A percentile compares a stretch with the other conserved stretches of the same genome.
phyloP scores from a whole-genome alignment of 2,113 vertebrate genomes.

The Zootoca vivipara region DNA sequence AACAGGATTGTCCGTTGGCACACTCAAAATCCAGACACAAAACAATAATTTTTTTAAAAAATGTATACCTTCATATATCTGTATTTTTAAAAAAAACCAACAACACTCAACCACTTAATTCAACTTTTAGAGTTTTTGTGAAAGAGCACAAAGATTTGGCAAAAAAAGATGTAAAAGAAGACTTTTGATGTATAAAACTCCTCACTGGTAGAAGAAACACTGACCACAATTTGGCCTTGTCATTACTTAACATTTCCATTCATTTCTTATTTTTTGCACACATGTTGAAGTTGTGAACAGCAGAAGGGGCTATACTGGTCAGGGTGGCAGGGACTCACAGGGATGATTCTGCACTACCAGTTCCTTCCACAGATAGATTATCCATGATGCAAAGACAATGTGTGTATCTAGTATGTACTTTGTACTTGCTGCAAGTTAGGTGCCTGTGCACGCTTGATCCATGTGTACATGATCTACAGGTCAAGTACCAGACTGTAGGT shows the following conservation, averaged over 20 bases:
- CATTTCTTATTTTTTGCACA: slow-evolving; percentile 63
- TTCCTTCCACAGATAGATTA: slow-evolving; percentile 58
- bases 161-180: slow-evolving; percentile 73
- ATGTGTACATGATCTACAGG: slow-evolving; percentile 31
- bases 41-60: slow-evolving; percentile 66
- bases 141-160: slow-evolving; percentile 77
- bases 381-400: slow-evolving; percentile 56
- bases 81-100: slow-evolving; percentile 67
- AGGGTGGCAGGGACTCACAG: slow-evolving; percentile 48
- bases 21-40: slow-evolving; percentile 77
- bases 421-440: slow-evolving; percentile 25
- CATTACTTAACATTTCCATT: slow-evolving; percentile 43
- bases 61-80: slow-evolving; percentile 50
- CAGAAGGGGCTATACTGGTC: slow-evolving; percentile 55
- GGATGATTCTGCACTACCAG: slow-evolving; percentile 43
- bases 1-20: slow-evolving; percentile 67
- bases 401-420: slow-evolving; percentile 54
- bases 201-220: slow-evolving; percentile 72
- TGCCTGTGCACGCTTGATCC: slow-evolving; percentile 41
- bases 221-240: slow-evolving; percentile 65
- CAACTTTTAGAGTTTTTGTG: slow-evolving; percentile 69
- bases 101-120: slow-evolving; percentile 71
- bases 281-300: slow-evolving; percentile 68
- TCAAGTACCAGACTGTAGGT: slow-evolving; percentile 13
- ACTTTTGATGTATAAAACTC: slow-evolving; percentile 77